phyloP scores from a whole-genome alignment of 2,888 invertebrate species.

The Agapetus fuscipes region DNA sequence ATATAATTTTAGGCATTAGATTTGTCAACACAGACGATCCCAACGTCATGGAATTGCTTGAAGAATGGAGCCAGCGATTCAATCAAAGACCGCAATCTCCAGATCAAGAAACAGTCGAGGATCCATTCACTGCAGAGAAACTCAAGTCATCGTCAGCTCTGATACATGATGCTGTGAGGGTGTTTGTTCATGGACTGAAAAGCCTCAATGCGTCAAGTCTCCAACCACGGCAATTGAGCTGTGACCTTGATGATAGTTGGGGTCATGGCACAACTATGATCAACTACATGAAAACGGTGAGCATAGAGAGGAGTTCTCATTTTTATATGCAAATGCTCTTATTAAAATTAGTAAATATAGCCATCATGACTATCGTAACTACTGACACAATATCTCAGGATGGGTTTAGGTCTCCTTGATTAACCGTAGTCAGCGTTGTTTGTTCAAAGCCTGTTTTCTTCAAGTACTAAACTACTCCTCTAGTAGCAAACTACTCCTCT shows the following conservation, averaged over 20 bases:
- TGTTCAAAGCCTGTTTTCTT: no score
- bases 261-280: constrained; percentile 71
- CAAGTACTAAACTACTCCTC: no score
- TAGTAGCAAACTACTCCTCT: no score
- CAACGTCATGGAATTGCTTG: constrained; percentile 41
- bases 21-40: constrained; percentile 51
- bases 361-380: no score
- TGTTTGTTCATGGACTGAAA: constrained; percentile 71
- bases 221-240: constrained; percentile 44
- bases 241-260: constrained; percentile 58
- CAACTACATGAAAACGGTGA: constrained; percentile 73
- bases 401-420: no score
- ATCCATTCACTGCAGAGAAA: constrained; percentile 32
- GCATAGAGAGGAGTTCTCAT: no score
- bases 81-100: no score
- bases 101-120: constrained; percentile 30
- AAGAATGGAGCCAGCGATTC: constrained; percentile 29
- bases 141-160: constrained; percentile 66
- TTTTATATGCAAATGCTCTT: no score
- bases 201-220: constrained; percentile 47
- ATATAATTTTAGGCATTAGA: constrained; percentile 46
- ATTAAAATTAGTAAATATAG: no score
- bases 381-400: no score
- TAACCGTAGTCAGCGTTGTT: no score
- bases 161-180: constrained; percentile 72